Conservation (phyloP, 2,113 vertebrate species). For the Tylochromis polylepis region DNA sequence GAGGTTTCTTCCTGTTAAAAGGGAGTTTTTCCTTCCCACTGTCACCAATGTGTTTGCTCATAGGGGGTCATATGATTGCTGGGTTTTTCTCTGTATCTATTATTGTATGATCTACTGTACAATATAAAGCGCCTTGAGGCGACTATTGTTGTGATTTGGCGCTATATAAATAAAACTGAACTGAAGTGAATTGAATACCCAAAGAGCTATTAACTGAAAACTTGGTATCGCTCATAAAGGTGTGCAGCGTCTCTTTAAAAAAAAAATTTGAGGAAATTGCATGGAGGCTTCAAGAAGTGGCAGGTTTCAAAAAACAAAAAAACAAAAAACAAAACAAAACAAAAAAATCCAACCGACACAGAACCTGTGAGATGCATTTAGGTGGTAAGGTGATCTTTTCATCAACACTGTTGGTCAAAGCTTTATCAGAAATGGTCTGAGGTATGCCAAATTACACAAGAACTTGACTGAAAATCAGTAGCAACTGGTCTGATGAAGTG, state of each 20-base stretch:
- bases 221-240: background rate
- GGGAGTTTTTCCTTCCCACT: too few relatives aligned
- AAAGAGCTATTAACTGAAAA: background rate
- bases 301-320: background rate
- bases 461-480: background rate
- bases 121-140: too few relatives aligned
- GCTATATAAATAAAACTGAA: too few relatives aligned
- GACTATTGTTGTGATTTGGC: too few relatives aligned
- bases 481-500: background rate
- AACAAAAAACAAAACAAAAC: background rate
- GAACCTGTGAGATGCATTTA: background rate
- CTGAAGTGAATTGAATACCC: too few relatives aligned
- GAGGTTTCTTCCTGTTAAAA: too few relatives aligned
- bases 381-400: background rate
- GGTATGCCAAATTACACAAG: background rate
- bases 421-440: background rate
- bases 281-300: background rate
- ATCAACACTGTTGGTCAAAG: background rate
- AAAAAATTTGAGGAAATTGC: background rate
- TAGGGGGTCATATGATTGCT: too few relatives aligned
- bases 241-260: background rate
- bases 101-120: too few relatives aligned
- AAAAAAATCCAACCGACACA: fast-evolving
- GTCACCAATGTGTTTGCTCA: too few relatives aligned
- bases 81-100: too few relatives aligned